Evolutionary conservation across 1,140 invertebrate species (phyloP), one percentile per base, ranked within the genome.

Genomic region (Zaprionus davidi): DNA sequence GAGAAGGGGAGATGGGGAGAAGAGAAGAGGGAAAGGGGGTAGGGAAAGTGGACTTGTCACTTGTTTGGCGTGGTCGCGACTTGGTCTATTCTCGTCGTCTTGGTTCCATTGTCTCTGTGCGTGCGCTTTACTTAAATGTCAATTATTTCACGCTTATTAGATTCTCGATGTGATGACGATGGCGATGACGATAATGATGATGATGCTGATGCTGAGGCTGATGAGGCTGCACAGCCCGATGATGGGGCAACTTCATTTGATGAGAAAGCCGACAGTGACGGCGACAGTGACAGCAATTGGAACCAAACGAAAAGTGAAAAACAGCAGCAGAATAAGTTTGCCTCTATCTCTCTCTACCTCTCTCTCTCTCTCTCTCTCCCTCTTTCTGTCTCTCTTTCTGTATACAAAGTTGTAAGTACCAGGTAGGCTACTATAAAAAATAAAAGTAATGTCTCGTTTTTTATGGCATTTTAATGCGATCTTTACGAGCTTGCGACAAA

Each of bases 121-220:
- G 85, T 88, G 85, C 36, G 85, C 76, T 90, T 90, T 85, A 75
- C 85, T 85, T 88, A 88, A 88, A 88, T 90, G 85, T 88, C 85
- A 88, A 88, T 90, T 88, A 88, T 90, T 90, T 88, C 85, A 88
- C 85, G 81, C 85, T 88, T 90, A 90, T 90, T 90, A 82, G 72
- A 87, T 84, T 88, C 79, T 84, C 58, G 62, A 83, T 79, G 77
- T 62, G 56, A 63, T 64, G 58, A 20, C 41, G 71, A 65, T 74
- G 74, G 76, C 56, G 73, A 56, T 66, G 36, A 17, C 9, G 62
- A 69, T 64, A 28, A 26, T 57, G 79, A 44, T 51, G 3, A 13
- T 22, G 20, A 24, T 22, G 41, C 0, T 17, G 41, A 46, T 6
- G 41, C 15, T 6, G n/a, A n/a, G 6, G 41, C 15, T 46, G 36